These are phyloP conservation scores for Entomobrya proxima DNA, from an alignment of 2,888 invertebrate genomes.

Conservation along the genomic window DNA sequence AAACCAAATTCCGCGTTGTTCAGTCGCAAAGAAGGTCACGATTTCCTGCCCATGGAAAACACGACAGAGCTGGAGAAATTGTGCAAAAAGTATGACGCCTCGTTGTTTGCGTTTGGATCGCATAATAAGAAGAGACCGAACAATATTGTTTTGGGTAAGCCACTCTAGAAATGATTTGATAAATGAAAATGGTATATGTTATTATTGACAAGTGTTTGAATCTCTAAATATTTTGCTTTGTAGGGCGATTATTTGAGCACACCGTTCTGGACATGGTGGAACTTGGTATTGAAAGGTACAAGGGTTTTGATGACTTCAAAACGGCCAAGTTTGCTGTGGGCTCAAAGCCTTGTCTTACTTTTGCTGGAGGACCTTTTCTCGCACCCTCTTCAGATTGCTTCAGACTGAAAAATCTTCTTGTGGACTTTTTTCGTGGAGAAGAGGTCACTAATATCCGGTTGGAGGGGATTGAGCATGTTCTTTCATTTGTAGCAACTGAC, in stretches of 20 bases:
- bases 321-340: conserved; percentile 87
- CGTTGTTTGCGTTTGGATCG: conserved; percentile 92
- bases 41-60: conserved; percentile 95
- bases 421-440: conserved; percentile 95
- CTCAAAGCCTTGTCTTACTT: conserved; percentile 92
- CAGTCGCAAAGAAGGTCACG: conserved; percentile 84
- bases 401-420: conserved; percentile 90
- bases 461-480: conserved; percentile 94
- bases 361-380: conserved; percentile 95
- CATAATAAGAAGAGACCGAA: conserved; percentile 97
- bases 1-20: conserved; percentile 89
- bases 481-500: conserved; percentile 91
- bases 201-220: conserved; percentile 3
- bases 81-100: conserved; percentile 89
- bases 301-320: conserved; percentile 87
- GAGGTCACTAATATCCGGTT: conserved; percentile 88
- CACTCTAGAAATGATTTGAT: not conserved
- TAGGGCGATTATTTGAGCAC: conserved; percentile 89
- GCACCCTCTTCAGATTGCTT: conserved; percentile 85
- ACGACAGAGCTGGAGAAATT: conserved; percentile 84
- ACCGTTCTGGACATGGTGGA: conserved; percentile 97
- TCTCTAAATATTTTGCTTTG: conserved; percentile 63
- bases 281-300: conserved; percentile 90
- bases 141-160: conserved; percentile 88
- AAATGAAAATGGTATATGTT: conserved; percentile 32